Evolutionary conservation across 2,888 invertebrate genomes (phyloP), one percentile per base, ranked within the genome.

Genomic region (Frankliniella intonsa): DNA sequence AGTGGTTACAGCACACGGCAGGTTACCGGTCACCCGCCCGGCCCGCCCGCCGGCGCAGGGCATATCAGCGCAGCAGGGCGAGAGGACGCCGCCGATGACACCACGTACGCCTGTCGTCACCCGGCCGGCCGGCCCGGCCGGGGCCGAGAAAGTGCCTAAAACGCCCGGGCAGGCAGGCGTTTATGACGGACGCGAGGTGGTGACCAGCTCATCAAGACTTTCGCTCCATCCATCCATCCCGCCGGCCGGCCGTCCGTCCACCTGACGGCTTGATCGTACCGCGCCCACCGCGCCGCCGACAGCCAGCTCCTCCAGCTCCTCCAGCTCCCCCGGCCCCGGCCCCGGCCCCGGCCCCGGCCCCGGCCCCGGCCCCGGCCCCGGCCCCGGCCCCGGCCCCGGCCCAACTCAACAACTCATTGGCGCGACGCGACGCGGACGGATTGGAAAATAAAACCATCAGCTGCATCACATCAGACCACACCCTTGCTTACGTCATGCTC

Each of bases 61-160:
- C 38, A 5, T n/a, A n/a, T n/a, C 38, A 38, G 38, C 38, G 38
- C 38, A 38, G 38, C 3, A 38, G 38, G 38, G 38, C 38, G 38
- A 38, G n/a, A n/a, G n/a, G n/a, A n/a, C n/a, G n/a, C n/a, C n/a
- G n/a, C n/a, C n/a, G n/a, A n/a, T n/a, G n/a, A 38, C 38, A 38
- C 38, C 38, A 38, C 38, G 38, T 38, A 38, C 38, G 38, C 38
- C 38, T 38, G 38, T 38, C 38, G 38, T 38, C 38, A 38, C 38
- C 38, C 3, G 38, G 38, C 38, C 3, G 38, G 38, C 38, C 38
- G 38, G 38, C 3, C 38, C 38, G 38, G 38, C 38, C 38, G 38
- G 38, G 38, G 38, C 38, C 69, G 69, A 12, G 69, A 76, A 76
- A 76, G 69, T 76, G 69, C 69, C 69, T 76, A 76, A 76, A 76